Base-by-base conservation (phyloP, 2,113 vertebrate genomes). In the Agapornis roseicollis region DNA sequence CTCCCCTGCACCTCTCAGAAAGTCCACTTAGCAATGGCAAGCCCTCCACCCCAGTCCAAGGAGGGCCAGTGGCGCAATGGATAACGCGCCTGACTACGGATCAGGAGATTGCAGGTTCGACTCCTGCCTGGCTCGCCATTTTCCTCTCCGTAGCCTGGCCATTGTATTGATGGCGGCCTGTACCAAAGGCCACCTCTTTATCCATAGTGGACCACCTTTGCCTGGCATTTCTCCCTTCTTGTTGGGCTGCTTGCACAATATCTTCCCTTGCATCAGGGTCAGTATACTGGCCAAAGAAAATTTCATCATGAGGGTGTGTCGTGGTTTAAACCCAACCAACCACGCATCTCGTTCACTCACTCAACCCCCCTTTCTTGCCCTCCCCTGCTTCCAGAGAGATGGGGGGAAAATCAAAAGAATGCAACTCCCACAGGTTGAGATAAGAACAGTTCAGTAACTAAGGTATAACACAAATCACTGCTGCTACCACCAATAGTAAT, bases 61-160 rank as follows among this genome's bases (percentile, higher is more conserved):
- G 35, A n/a, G 96, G 97, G 96, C 96, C 96, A 97, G 97, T 98
- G 96, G 97, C 83, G 93, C 97, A 97, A 98, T 97, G 97, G 97
- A 97, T 96, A 98, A 97, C 88, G 92, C 93, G 92, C 97, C 96
- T 97, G 97, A 97, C 96, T 97, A 97, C 72, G 83, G 97, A 97
- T 93, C 88, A 98, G 98, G 98, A 98, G 97, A 97, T 97, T 98
- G 96, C 96, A 98, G 97, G 97, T 98, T 98, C 97, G 97, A 98
- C 97, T 98, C 98, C 98, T 98, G 89, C 97, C 97, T 98, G 97
- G 98, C 97, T 98, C 96, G 97, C 3, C n/a, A n/a, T n/a, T n/a
- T n/a, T n/a, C n/a, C n/a, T n/a, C n/a, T n/a, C n/a, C n/a, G n/a
- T n/a, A n/a, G 37, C 31, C 53, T 28, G 24, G 24, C 22, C 4